phyloP scores from a whole-genome alignment of 2,888 invertebrate genomes.

The Villa cingulata region DNA sequence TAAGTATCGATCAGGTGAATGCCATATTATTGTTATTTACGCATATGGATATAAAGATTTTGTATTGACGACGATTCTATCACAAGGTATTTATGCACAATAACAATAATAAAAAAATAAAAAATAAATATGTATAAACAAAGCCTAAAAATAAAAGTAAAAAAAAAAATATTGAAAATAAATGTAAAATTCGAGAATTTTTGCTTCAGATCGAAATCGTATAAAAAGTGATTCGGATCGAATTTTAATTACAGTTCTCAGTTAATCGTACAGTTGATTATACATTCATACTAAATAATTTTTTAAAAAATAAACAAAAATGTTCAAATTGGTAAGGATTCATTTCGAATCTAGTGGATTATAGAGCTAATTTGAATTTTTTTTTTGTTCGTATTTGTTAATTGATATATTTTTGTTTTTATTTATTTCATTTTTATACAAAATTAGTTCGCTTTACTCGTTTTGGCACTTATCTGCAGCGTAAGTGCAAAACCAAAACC shows the following conservation, averaged over 20 bases:
- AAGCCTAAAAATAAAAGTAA: too few relatives aligned
- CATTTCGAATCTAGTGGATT: too few relatives aligned
- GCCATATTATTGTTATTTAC: too few relatives aligned
- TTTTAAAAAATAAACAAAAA: background rate
- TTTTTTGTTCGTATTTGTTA: background rate
- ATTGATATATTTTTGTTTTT: too few relatives aligned
- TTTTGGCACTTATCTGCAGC: background rate
- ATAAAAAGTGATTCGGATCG: background rate
- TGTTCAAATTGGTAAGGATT: slow-evolving; percentile 1
- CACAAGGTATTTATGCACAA: too few relatives aligned
- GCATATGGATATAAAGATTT: too few relatives aligned
- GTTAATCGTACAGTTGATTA: background rate
- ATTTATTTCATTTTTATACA: too few relatives aligned
- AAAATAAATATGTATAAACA: too few relatives aligned
- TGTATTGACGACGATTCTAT: too few relatives aligned
- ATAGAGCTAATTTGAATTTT: background rate
- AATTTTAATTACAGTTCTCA: background rate
- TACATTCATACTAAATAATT: background rate
- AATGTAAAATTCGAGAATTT: background rate
- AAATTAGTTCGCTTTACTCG: background rate
- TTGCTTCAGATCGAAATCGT: background rate
- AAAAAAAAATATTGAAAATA: too few relatives aligned
- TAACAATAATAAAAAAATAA: too few relatives aligned
- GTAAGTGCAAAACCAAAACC: background rate
- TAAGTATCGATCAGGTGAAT: background rate